Conservation (phyloP, 2,797 vertebrate genomes). For the Poeciliopsis paucimaculata region DNA sequence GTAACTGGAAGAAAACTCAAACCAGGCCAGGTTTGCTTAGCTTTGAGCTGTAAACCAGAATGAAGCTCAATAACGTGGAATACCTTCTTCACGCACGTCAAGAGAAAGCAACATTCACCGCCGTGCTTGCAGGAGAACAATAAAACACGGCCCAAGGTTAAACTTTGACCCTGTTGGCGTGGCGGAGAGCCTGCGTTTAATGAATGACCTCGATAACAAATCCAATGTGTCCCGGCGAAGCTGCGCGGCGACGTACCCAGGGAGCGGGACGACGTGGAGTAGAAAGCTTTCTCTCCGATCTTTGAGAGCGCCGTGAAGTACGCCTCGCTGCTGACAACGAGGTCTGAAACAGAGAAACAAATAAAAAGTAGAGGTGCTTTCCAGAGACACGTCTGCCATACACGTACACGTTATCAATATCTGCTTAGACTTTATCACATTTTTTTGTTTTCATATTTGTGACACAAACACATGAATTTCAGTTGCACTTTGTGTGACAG, state of each 20-base stretch:
- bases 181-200: constrained; percentile 39
- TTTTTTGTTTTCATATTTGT: neutral
- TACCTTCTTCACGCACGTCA: constrained; percentile 11
- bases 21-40: constrained; percentile 41
- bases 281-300: constrained; percentile 89
- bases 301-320: constrained; percentile 91
- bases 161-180: constrained; percentile 41
- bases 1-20: neutral
- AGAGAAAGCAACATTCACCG: constrained; percentile 3
- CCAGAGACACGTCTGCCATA: neutral
- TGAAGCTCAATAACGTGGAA: neutral
- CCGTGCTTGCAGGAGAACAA: constrained; percentile 4
- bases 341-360: constrained; percentile 72
- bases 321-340: constrained; percentile 86
- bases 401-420: neutral
- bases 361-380: neutral
- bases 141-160: constrained; percentile 28
- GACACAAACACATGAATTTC: neutral
- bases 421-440: neutral
- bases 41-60: neutral
- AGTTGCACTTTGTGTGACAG: neutral
- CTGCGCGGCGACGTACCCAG: constrained; percentile 79
- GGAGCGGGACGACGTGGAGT: constrained; percentile 84
- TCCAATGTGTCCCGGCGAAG: neutral
- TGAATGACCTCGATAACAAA: constrained; percentile 38